Evolutionary conservation across 2,113 vertebrate species (phyloP).

Genomic region (Sebastes schlegelii): DNA sequence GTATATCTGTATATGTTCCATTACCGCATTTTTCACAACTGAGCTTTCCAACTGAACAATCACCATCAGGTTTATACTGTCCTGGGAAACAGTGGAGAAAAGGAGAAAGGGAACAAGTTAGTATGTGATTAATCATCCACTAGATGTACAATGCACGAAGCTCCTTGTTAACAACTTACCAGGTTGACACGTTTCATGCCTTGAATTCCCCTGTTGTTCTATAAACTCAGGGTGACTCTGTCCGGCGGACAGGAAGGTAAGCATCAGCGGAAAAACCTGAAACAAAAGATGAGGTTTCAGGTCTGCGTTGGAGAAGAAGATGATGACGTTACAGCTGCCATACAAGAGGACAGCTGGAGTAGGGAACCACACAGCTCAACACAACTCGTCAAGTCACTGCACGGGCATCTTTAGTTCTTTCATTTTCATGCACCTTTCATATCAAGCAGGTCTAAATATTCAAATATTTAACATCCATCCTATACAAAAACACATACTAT

Average conservation of each 20-base stretch:
- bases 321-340: neutral
- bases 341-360: neutral
- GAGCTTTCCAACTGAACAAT: fast-evolving
- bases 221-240: neutral
- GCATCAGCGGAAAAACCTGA: constrained; percentile 51
- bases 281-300: neutral
- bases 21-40: constrained; percentile 10
- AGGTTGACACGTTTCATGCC: neutral
- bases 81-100: constrained; percentile 35
- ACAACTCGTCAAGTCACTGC: neutral
- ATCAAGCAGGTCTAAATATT: neutral
- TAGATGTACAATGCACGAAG: neutral
- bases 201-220: neutral
- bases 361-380: neutral
- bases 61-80: neutral
- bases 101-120: neutral
- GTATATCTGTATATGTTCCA: fast-evolving
- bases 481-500: neutral
- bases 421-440: neutral
- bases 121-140: neutral
- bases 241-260: constrained; percentile 26
- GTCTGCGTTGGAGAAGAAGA: neutral
- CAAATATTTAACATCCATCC: neutral
- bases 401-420: neutral
- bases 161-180: constrained; percentile 48